Base-by-base conservation (phyloP, 1,140 invertebrate species). In the Zaprionus taronus region DNA sequence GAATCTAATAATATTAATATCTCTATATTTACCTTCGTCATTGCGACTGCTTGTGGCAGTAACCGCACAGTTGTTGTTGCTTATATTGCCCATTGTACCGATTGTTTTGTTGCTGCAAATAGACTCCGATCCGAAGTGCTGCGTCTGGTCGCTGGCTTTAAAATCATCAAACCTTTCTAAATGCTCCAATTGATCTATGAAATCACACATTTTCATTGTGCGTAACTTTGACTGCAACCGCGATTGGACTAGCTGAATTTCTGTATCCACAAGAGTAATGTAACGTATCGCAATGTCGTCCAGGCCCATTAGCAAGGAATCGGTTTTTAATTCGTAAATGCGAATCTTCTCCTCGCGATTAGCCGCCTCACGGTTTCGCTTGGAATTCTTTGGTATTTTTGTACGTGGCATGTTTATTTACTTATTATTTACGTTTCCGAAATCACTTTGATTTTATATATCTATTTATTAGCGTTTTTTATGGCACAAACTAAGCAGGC, bases 321-420 rank as follows among this genome's bases (percentile, higher is more conserved):
- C 91, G 61, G 91, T 57, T 61, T 87, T 85, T 14, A 85, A 47
- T 74, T 92, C 91, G 63, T 65, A 92, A 28, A 80, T 69, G 49
- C 90, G 84, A 7, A 92, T 73, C 55, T 91, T 92, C 63, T 92
- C 91, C 53, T 92, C 91, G 38, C 76, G 86, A 62, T 80, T 80
- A 14, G 91, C 81, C 2, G 79, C 84, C 4, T 92, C 91, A 22
- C 91, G 91, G 60, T 92, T 92, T 5, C 91, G 77, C 38, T 92
- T 92, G 5, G 90, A 78, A 60, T 84, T 92, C 63, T 92, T 92
- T 63, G 91, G 67, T 72, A 92, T 73, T 69, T 92, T 92, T 15
- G 91, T 92, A 36, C 91, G 90, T 47, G 91, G 91, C 91, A 92
- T 92, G 53, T 75, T 82, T 67, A 55, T 26, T 26, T 53, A 12